These are phyloP conservation scores for Drosophila lacertosa DNA, from an alignment of 1,140 invertebrate genomes.

Conservation along the genomic window DNA sequence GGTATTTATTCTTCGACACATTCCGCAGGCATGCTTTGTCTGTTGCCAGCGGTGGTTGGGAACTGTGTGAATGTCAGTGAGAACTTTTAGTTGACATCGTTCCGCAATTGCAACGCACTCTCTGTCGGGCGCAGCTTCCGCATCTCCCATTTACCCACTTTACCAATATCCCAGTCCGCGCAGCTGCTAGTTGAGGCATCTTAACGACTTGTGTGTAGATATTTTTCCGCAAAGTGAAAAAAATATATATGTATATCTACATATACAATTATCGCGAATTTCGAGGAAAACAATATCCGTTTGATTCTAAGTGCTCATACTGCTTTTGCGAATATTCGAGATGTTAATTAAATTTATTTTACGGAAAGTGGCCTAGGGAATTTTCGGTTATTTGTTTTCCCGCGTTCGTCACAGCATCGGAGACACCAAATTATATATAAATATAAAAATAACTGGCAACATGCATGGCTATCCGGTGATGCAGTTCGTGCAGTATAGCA, in stretches of 20 bases:
- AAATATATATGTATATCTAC: slow-evolving; percentile 16
- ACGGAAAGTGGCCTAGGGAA: neutral
- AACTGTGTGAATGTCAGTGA: slow-evolving; percentile 71
- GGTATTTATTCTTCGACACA: too few relatives aligned
- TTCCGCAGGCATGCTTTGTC: too few relatives aligned
- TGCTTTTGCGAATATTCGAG: neutral
- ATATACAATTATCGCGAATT: slow-evolving; percentile 6
- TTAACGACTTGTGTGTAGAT: slow-evolving; percentile 67
- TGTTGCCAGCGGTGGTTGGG: slow-evolving; percentile 50
- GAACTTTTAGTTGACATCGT: slow-evolving; percentile 75
- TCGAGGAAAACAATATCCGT: neutral
- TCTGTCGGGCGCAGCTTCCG: slow-evolving; percentile 43
- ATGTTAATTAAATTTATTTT: neutral
- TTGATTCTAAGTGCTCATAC: neutral
- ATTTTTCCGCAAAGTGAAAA: slow-evolving; percentile 66
- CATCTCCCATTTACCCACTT: slow-evolving; percentile 26
- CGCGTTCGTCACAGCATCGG: neutral
- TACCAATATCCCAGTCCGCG: slow-evolving; percentile 45
- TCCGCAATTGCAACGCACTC: slow-evolving; percentile 73
- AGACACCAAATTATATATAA: neutral
- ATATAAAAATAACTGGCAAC: slow-evolving; percentile 12
- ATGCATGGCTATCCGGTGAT: slow-evolving; percentile 87
- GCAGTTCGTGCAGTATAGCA: slow-evolving; percentile 86
- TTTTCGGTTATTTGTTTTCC: neutral
- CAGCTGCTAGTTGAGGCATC: slow-evolving; percentile 55